Percentiles rank a stretch among this genome's conserved stretches.
phyloP scores from a whole-genome alignment of 1,140 invertebrate genomes.

The Ladona fulva region DNA sequence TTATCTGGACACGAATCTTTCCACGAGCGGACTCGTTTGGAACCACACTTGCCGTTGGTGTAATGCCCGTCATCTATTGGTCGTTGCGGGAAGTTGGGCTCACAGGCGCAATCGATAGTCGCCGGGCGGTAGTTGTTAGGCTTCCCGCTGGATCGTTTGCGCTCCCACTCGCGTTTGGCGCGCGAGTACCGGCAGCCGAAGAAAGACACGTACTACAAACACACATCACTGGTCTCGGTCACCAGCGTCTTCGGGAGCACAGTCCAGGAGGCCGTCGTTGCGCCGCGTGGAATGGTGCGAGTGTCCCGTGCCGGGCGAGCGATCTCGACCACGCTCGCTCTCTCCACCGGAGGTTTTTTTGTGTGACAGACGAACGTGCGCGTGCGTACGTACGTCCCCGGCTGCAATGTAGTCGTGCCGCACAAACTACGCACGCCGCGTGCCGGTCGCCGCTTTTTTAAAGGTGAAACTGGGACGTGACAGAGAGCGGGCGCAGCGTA shows the following conservation, averaged over 20 bases:
- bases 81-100: slow-evolving; percentile 1
- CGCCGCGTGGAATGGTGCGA: no score
- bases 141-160: not conserved
- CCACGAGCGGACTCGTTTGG: no score
- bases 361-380: not conserved
- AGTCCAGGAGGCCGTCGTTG: no score
- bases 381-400: not conserved
- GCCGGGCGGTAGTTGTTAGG: not conserved
- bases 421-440: not conserved
- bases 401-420: not conserved
- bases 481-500: no score
- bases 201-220: not conserved
- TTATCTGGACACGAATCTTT: no score
- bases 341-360: not conserved
- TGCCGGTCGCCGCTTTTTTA: not conserved
- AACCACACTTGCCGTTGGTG: not conserved
- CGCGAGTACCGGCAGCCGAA: not conserved
- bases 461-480: not conserved
- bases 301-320: no score
- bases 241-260: no score
- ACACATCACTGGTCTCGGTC: no score
- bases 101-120: not conserved
- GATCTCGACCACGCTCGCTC: not conserved
- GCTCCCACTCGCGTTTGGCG: not conserved
- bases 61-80: not conserved